Percentiles rank a stretch among this genome's conserved stretches.
Evolutionary conservation across 2,797 vertebrate genomes (phyloP).

Genomic region (Pseudochirops corinnae): DNA sequence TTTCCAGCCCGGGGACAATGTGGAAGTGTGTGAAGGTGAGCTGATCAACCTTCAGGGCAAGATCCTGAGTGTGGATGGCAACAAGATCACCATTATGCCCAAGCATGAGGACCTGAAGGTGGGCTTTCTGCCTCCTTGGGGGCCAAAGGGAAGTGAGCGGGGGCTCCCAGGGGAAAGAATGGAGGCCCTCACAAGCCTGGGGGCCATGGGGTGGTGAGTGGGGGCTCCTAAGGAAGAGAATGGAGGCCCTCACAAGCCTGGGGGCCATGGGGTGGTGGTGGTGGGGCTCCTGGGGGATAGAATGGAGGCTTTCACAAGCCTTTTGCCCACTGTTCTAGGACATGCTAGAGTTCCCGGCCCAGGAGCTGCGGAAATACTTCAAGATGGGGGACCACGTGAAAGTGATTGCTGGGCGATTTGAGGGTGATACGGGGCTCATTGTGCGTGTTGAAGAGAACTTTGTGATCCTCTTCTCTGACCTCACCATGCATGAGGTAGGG

Average conservation of each 20-base stretch:
- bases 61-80: constrained; percentile 96
- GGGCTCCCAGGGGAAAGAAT: background rate
- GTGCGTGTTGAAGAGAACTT: constrained; percentile 98
- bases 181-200: background rate
- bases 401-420: constrained; percentile 95
- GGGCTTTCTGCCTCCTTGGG: background rate
- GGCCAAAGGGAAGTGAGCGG: too few species aligned
- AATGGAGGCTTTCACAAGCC: background rate
- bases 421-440: constrained; percentile 96
- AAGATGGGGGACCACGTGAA: constrained; percentile 98
- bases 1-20: constrained; percentile 96
- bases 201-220: too few species aligned
- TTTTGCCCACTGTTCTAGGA: constrained; percentile 85
- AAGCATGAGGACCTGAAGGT: constrained; percentile 98
- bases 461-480: constrained; percentile 96
- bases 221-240: too few species aligned
- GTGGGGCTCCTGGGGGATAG: background rate
- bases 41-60: constrained; percentile 97
- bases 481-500: constrained; percentile 97
- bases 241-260: too few species aligned
- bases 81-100: constrained; percentile 98
- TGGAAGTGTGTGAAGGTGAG: constrained; percentile 97
- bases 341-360: constrained; percentile 96
- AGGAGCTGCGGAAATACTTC: constrained; percentile 95
- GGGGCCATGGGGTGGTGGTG: too few species aligned